These are phyloP conservation scores for Sternarchorhynchus goeldii DNA, from an alignment of 2,797 vertebrate species.

Conservation along the genomic window DNA sequence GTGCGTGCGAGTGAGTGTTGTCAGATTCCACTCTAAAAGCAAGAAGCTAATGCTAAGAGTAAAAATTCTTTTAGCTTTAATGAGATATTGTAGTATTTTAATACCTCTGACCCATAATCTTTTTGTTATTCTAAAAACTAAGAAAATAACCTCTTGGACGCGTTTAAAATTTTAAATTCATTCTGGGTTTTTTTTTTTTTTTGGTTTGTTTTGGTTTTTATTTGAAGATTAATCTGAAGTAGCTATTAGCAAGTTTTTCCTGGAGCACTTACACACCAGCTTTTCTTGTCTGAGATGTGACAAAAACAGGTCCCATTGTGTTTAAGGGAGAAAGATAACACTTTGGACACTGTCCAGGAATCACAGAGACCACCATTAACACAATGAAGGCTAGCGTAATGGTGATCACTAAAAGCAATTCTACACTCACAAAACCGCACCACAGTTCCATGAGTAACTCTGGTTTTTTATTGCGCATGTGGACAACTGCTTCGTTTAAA, in stretches of 20 bases:
- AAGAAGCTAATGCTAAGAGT: not conserved
- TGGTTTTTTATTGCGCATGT: not conserved
- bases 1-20: not conserved
- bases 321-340: constrained; percentile 37
- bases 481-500: constrained; percentile 5
- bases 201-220: too few species aligned
- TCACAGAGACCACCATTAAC: constrained; percentile 12
- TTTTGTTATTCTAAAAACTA: constrained; percentile 23
- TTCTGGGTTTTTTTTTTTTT: too few species aligned
- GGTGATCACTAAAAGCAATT: constrained; percentile 5
- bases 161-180: constrained; percentile 25
- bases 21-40: not conserved
- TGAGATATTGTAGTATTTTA: constrained; percentile 6
- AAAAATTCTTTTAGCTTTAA: constrained; percentile 1
- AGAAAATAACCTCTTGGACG: not conserved
- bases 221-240: not conserved
- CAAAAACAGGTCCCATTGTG: constrained; percentile 42
- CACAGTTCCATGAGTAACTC: not conserved
- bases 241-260: not conserved
- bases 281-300: constrained; percentile 11
- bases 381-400: not conserved
- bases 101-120: constrained; percentile 25
- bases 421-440: not conserved
- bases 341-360: constrained; percentile 39
- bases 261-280: constrained; percentile 19